Percentiles rank a stretch among this genome's conserved stretches.
Conservation (phyloP, 2,113 vertebrate species). For the Dipodomys merriami region DNA sequence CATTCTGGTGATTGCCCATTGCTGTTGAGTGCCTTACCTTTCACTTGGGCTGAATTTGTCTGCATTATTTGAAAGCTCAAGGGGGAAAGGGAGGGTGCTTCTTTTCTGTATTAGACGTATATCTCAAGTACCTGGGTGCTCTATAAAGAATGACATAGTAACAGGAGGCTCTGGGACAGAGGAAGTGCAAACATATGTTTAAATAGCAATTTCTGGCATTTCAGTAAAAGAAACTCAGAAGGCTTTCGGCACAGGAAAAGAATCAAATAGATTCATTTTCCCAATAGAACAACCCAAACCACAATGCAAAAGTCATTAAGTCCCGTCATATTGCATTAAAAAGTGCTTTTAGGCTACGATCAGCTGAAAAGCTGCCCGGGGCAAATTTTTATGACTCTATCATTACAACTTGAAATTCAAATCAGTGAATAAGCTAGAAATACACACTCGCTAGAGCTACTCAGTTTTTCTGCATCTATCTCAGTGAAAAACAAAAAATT, state of each 20-base stretch:
- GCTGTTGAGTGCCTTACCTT: background rate
- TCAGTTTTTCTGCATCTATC: constrained; percentile 28
- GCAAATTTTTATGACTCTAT: constrained; percentile 58
- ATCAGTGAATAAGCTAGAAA: constrained; percentile 43
- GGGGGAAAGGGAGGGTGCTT: too few species aligned
- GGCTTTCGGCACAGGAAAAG: constrained; percentile 1
- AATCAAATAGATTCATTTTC: constrained; percentile 57
- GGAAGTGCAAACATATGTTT: background rate
- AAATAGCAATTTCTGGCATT: constrained; percentile 33
- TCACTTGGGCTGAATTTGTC: background rate
- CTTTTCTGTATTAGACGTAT: constrained; percentile 5
- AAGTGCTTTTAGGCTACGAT: constrained; percentile 34
- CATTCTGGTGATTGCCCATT: background rate
- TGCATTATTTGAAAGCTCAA: background rate
- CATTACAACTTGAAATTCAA: constrained; percentile 38
- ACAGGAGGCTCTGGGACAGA: background rate
- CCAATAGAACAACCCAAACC: constrained; percentile 30
- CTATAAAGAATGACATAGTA: constrained; percentile 31
- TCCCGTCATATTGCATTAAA: constrained; percentile 26
- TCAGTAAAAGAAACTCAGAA: constrained; percentile 35
- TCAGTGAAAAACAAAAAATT: constrained; percentile 48
- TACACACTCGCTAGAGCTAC: background rate
- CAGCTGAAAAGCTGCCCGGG: constrained; percentile 33
- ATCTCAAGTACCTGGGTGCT: background rate
- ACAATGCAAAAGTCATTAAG: constrained; percentile 66